Base-by-base conservation (phyloP, 2,888 invertebrate species). In the Hydropsyche betteni region DNA sequence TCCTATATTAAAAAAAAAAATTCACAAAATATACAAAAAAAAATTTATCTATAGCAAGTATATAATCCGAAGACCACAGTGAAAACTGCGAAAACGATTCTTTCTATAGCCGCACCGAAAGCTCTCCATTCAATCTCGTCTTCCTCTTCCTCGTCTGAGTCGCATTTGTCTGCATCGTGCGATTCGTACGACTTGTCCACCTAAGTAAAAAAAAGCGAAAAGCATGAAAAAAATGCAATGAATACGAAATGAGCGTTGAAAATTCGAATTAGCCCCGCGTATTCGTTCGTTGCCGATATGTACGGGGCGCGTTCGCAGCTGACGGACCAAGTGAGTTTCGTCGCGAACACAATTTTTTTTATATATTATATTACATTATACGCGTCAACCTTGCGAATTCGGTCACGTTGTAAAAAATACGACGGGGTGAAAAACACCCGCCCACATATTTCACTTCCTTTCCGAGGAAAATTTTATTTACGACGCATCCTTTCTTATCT, bases 41-140 rank as follows among this genome's bases (percentile, higher is more conserved):
- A 24, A 24, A 24, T 2, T 24, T 24, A 24, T 24, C 24, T 24
- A 24, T 24, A 24, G 24, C 2, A 24, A 24, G 24, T 24, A 58
- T 8, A 58, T 10, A 24, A 8, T 58, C 16, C 58, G 12, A 64
- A 64, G 0, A 64, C n/a, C 4, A 64, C 36, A 4, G 64, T 64
- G 5, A 74, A 73, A 5, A 77, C 5, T 0, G 68, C 68, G 50
- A 77, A 77, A 68, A 77, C 53, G 7, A 74, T 55, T 53, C 77
- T 73, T 52, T 77, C 74, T 12, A 75, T 38, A 1, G 75, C 74
- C 1, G 69, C 69, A 4, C 70, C 70, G 1, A 75, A 64, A 24
- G 74, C 51, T 6, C 61, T 52, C 77, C 77, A 77, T 44, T 77
- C 73, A 8, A 24, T n/a, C n/a, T 16, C 50, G 10, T 77, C 61